Base-by-base conservation (phyloP, 2,113 vertebrate genomes). In the Periophthalmus modestus region DNA sequence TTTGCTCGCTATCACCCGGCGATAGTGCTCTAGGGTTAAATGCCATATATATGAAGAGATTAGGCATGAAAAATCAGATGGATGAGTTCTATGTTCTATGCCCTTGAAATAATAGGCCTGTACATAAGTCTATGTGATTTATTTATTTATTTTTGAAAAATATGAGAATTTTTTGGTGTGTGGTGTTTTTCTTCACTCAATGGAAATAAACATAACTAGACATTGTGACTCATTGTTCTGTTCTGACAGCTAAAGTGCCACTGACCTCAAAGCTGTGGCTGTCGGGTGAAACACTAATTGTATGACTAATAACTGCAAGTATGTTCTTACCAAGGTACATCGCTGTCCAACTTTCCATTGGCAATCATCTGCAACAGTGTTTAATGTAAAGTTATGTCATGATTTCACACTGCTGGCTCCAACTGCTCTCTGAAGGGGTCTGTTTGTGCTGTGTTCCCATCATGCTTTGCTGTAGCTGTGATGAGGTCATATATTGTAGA, bases 391-490 rank as follows among this genome's bases (percentile, higher is more conserved):
- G 23, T 59, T 24, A 59, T 28, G 12, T 59, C 21, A 59, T 59
- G 23, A 59, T 28, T 15, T 21, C n/a, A 62, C 24, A 34, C 15
- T 62, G 59, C 28, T 62, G 6, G 15, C 59, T 34, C 58, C 12
- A 6, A 15, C 1, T 61, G 13, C n/a, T 21, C 54, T 57, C 14
- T 7, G 58, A 15, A 33, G 58, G 24, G 13, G 23, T 61, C 58
- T 34, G 59, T 61, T 61, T 61, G 23, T 34, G 34, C 21, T 65
- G 7, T 63, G 61, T 63, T 28, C 57, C 59, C 59, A 33, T 62
- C 15, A 34, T 62, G 59, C 59, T 6, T 34, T 28, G 28, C 28
- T 65, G 62, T 65, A 4, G 62, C 62, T 43, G 18, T 65, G 62
- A 21, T 65, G 62, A 65, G 33, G 10, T 65, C 62, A 65, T 65